These are phyloP conservation scores for Upupa epops DNA, from an alignment of 2,113 vertebrate species.

Conservation along the genomic window DNA sequence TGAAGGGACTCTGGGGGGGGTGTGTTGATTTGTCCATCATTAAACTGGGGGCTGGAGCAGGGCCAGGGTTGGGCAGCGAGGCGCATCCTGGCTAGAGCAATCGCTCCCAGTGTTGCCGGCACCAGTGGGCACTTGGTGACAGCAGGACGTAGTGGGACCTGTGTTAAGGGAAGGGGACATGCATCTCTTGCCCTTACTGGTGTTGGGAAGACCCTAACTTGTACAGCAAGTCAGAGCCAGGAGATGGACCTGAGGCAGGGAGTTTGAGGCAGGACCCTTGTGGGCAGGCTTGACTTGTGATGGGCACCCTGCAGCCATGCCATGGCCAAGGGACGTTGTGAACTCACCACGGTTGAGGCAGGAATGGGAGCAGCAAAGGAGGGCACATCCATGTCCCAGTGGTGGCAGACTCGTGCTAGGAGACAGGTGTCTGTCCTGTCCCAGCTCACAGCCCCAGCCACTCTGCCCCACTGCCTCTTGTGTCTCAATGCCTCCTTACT, in stretches of 20 bases:
- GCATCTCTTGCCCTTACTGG: not conserved
- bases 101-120: not conserved
- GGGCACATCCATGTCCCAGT: not conserved
- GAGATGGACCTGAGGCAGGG: not conserved
- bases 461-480: not conserved
- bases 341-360: not conserved
- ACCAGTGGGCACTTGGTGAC: rapidly evolving
- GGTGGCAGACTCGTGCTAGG: not conserved
- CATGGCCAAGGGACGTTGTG: rapidly evolving
- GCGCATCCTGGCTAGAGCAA: conserved; percentile 48
- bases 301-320: not conserved
- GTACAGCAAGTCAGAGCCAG: not conserved
- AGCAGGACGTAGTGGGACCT: rapidly evolving
- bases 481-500: no score
- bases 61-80: conserved; percentile 65
- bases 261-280: not conserved
- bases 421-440: not conserved
- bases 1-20: conserved; percentile 42
- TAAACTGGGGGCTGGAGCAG: conserved; percentile 73
- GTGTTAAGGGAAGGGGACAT: rapidly evolving
- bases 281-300: not conserved
- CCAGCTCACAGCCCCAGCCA: not conserved
- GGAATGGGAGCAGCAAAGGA: not conserved
- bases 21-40: conserved; percentile 74
- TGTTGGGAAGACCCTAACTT: not conserved